Evolutionary conservation across 1,140 invertebrate species (phyloP).

Genomic region (Lordiphosa stackelbergi): DNA sequence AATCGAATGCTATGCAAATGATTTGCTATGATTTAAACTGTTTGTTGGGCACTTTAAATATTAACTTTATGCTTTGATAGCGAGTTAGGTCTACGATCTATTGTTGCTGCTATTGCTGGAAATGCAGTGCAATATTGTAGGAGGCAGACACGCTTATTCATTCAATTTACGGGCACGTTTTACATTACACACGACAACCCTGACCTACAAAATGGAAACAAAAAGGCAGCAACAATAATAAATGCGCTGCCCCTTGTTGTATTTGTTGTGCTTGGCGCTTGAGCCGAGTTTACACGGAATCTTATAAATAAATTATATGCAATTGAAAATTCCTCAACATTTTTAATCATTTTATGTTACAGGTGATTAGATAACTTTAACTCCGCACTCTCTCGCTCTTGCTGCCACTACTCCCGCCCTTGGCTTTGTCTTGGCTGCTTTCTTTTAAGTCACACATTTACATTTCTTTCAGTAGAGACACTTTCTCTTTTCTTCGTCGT

Average conservation of each 20-base stretch:
- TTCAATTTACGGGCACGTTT: slow-evolving; percentile 71
- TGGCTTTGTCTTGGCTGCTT: background rate
- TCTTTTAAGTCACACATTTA: background rate
- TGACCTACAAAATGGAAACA: slow-evolving; percentile 63
- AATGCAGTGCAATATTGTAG: slow-evolving; percentile 32
- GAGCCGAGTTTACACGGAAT: slow-evolving; percentile 60
- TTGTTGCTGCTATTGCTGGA: slow-evolving; percentile 13
- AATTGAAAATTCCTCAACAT: slow-evolving; percentile 4
- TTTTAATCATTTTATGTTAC: slow-evolving; percentile 3
- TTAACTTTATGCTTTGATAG: too few relatives aligned
- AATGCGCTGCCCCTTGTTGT: slow-evolving; percentile 32
- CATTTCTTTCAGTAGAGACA: too few relatives aligned
- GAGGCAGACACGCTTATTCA: slow-evolving; percentile 56
- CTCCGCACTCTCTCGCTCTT: background rate
- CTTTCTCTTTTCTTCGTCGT: too few relatives aligned
- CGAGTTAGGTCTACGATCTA: too few relatives aligned
- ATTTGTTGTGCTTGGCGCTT: slow-evolving; percentile 17
- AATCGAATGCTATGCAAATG: too few relatives aligned
- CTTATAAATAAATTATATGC: slow-evolving; percentile 68
- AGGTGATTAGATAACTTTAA: slow-evolving; percentile 11
- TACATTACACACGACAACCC: slow-evolving; percentile 71
- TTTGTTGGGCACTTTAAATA: too few relatives aligned
- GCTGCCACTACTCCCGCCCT: background rate
- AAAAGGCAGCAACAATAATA: slow-evolving; percentile 25
- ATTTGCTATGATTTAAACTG: too few relatives aligned